Conservation (phyloP, 2,113 vertebrate species). For the Rhea pennata region DNA sequence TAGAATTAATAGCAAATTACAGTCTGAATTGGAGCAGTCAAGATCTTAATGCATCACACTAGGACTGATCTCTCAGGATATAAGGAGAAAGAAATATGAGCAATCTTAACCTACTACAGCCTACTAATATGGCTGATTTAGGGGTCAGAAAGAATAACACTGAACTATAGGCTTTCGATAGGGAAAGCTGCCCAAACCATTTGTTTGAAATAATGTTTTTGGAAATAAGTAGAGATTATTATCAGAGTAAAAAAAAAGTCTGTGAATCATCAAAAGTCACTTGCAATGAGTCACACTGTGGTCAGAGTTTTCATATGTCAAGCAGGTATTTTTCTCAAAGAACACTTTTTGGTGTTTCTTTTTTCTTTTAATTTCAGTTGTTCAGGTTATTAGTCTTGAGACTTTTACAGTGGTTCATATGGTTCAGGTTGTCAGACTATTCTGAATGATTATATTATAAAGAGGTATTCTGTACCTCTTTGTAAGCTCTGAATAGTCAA, state of each 20-base stretch:
- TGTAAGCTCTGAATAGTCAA: background rate
- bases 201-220: background rate
- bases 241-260: background rate
- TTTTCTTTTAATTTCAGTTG: background rate
- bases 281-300: conserved; percentile 52
- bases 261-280: conserved; percentile 60
- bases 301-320: conserved; percentile 33
- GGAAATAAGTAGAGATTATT: conserved; percentile 4
- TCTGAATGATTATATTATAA: background rate
- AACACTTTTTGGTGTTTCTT: background rate
- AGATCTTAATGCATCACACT: background rate
- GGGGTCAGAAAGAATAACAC: background rate
- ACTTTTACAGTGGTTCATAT: background rate
- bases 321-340: conserved; percentile 48
- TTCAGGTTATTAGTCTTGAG: background rate
- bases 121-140: background rate
- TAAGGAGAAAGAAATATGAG: background rate
- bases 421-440: background rate
- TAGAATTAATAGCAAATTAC: background rate
- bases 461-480: background rate
- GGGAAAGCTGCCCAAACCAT: background rate
- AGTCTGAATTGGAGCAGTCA: background rate
- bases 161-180: background rate
- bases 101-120: background rate
- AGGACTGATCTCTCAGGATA: background rate